A percentile compares a stretch with the other conserved stretches of the same genome.
Conservation (phyloP, 2,113 vertebrate genomes). For the Empidonax alnorum region DNA sequence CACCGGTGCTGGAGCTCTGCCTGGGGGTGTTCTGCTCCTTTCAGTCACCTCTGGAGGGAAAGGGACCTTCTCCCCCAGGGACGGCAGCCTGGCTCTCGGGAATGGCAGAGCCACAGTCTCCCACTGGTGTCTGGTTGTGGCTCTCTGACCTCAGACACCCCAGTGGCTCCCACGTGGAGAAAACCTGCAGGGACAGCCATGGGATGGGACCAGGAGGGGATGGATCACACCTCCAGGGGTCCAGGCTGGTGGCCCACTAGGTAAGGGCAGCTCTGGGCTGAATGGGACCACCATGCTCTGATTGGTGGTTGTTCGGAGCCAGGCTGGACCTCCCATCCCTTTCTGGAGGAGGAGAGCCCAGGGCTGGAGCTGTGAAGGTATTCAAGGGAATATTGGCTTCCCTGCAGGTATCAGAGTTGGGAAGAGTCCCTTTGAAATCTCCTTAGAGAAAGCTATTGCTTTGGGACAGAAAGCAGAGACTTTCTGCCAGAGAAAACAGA, state of each 20-base stretch:
- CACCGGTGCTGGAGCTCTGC: not conserved
- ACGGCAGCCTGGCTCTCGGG: not conserved
- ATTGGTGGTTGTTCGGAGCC: not conserved
- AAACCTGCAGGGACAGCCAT: not conserved
- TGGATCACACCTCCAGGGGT: not conserved
- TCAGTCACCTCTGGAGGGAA: not conserved
- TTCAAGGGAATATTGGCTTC: not conserved
- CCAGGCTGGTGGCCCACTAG: not conserved
- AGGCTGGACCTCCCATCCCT: not conserved
- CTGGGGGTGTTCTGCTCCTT: not conserved
- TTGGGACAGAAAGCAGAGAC: conserved; percentile 19
- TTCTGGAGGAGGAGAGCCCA: not conserved
- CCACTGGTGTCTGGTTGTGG: not conserved
- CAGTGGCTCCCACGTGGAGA: not conserved
- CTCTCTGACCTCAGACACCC: not conserved
- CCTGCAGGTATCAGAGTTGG: not conserved
- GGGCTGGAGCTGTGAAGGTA: not conserved
- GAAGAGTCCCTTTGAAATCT: not conserved
- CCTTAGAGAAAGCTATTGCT: conserved; percentile 42
- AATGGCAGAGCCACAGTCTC: not conserved
- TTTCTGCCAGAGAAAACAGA: not conserved
- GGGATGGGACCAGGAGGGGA: not conserved
- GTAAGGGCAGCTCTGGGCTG: not conserved
- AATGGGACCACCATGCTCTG: not conserved
- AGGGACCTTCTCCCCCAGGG: not conserved